Evolutionary conservation across 1,140 invertebrate genomes (phyloP), one percentile per base, ranked within the genome.

Genomic region (Drosophila pseudoananassae): DNA sequence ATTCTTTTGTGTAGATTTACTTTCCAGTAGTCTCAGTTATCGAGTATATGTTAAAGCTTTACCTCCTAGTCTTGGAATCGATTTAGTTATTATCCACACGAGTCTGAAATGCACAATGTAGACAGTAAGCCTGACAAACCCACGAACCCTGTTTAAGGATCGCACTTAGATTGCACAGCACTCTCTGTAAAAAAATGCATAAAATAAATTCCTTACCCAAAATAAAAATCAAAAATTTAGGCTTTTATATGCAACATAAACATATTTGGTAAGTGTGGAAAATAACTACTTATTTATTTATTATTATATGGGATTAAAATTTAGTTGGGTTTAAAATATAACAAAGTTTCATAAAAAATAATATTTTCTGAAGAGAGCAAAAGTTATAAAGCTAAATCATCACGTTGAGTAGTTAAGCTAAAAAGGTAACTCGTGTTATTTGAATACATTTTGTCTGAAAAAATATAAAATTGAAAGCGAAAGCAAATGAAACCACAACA

Each of bases 1-100:
- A 23, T 65, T 46, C 14, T 23, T 64, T 46, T 27, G 29, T 56
- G 50, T 57, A 36, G 59, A 56, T 33, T 72, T 82, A 49, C 45
- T 59, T 72, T 51, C 43, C 15, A n/a, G 78, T 81, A 81, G 78
- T 10, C 31, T 12, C 14, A 17, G 53, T 40, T 54, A 63, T 61
- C 51, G n/a, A 25, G n/a, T 56, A 23, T 38, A 68, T 23, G 36
- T 71, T 51, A 36, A 45, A 45, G 29, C 45, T 50, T 70, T 70
- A 43, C 10, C 31, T 43, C 45, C 14, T 58, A 70, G 68, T 45
- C 29, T 51, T 70, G 65, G 33, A 57, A 56, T 59, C 46, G 29
- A 71, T 58, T 59, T 69, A 69, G 64, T 47, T 69, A 55, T 43
- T 49, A 38, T 1, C 51, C 63, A 69, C 65, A 69, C 50, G 63